Evolutionary conservation across 2,888 invertebrate species (phyloP), one percentile per base, ranked within the genome.

Genomic region (Eugnorisma glareosa): DNA sequence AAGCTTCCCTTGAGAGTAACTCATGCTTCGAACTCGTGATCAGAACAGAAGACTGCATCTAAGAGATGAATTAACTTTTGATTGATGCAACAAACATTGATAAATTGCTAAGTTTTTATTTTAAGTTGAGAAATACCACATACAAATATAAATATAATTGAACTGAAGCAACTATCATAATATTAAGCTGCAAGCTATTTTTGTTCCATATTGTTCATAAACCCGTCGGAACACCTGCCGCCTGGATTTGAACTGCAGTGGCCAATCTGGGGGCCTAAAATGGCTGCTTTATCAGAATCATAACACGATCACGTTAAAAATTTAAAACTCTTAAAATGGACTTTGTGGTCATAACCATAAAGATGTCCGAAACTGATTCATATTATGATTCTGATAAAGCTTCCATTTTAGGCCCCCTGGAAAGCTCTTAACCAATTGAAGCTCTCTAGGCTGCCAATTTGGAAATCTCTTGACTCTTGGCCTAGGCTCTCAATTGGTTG

Each of bases 1-100:
- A 40, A 63, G 37, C 6, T 51, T 73, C 73, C 24, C 37, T 37
- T 18, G 45, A 73, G 48, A 72, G 18, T 28, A 28, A 28, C 73
- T 73, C 28, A 13, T 18, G 18, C 8, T 11, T 51, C 28, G 1
- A 28, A 40, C 66, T 28, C 21, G 43, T 67, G n/a, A 21, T 2
- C 13, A 31, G 31, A 73, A 73, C 8, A 51, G 0, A 15, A 51
- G 73, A 8, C 24, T 51, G 40, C 31, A 51, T 73, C 18, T 40
- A 8, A n/a, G 7, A 24, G 4, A 31, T 51, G 37, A 31, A 51
- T 31, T 40, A 45, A 28, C 45, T 21, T 35, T 71, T 35, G 37
- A 63, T 7, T 63, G 37, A 37, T 63, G 15, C n/a, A 72, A 67
- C 24, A 31, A 31, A 0, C 18, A 31, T 37, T 15, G n/a, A 37